Conservation (phyloP, 1,140 invertebrate species). For the Bombus turneri region DNA sequence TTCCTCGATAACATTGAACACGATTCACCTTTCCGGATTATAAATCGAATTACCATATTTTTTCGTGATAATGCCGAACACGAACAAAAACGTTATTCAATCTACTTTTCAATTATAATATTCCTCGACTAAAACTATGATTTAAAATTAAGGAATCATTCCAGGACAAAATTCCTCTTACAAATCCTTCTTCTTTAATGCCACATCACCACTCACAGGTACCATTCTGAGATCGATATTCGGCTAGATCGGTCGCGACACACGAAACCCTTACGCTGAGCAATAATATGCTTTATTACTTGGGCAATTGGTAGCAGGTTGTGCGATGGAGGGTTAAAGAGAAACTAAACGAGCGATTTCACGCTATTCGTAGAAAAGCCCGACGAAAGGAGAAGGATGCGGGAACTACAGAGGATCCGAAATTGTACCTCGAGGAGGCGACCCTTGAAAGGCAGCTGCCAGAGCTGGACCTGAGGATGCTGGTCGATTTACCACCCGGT, state of each 20-base stretch:
- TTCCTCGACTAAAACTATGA: background rate
- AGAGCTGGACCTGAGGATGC: conserved; percentile 94
- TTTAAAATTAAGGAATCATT: background rate
- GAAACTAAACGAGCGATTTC: conserved; percentile 14
- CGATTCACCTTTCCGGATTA: background rate
- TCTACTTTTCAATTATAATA: background rate
- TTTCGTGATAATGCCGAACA: too few relatives aligned
- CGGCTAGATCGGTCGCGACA: background rate
- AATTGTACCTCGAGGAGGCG: conserved; percentile 97
- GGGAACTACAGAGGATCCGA: conserved; percentile 92
- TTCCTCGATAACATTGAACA: background rate
- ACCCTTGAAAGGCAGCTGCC: conserved; percentile 95
- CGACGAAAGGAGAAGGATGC: conserved; percentile 97
- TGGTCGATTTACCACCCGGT: conserved; percentile 96
- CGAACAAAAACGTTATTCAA: background rate
- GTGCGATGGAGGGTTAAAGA: background rate
- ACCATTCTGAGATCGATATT: background rate
- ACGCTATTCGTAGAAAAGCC: conserved; percentile 90
- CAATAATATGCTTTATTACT: conserved; percentile 39
- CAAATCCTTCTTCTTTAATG: background rate
- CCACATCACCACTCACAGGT: background rate
- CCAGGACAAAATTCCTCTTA: background rate
- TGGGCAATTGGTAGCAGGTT: conserved; percentile 12
- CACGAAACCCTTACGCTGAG: background rate
- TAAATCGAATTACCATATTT: background rate